Evolutionary conservation across 2,888 invertebrate species (phyloP), one percentile per base, ranked within the genome.

Genomic region (Leptopilina syphax): DNA sequence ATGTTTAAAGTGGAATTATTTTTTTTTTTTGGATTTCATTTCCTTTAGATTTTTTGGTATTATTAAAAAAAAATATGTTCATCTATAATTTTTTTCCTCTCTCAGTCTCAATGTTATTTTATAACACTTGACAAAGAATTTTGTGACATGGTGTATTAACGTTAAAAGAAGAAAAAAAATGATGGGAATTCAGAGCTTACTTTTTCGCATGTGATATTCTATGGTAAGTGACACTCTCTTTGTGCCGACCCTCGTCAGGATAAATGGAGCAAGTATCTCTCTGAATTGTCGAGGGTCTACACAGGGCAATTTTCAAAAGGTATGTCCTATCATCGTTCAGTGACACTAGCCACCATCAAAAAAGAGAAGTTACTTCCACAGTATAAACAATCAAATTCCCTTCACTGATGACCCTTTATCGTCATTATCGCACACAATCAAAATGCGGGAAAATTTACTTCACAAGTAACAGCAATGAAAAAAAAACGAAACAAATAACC

Each of bases 181-280:
- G 54, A 57, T 57, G 34, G n/a, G 50, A 54, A 27, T 27, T 24
- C 27, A 7, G 27, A 27, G 70, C 34, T n/a, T 57, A 34, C 73
- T 73, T 73, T 73, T 57, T 73, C 73, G 57, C 57, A 73, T 73
- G 50, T 73, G 73, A 57, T 73, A 57, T 73, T 57, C 27, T 54
- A 34, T 27, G 57, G 73, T n/a, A 73, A 73, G 73, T 73, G 73
- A 54, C 73, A 73, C n/a, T 73, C 57, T 73, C 73, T 73, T 57
- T 57, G 57, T 57, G 57, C 73, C 57, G 57, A 73, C 73, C 73
- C 73, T 73, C n/a, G 73, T 73, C 73, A 73, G 73, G 34, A 73
- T 73, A 73, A 73, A 73, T 73, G 73, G 73, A 73, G 50, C 50
- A 54, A 73, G 57, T n/a, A 54, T 54, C 73, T 73, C 57, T 73